These are phyloP conservation scores for Drosophila siamana DNA, from an alignment of 2,888 invertebrate species.

Conservation along the genomic window DNA sequence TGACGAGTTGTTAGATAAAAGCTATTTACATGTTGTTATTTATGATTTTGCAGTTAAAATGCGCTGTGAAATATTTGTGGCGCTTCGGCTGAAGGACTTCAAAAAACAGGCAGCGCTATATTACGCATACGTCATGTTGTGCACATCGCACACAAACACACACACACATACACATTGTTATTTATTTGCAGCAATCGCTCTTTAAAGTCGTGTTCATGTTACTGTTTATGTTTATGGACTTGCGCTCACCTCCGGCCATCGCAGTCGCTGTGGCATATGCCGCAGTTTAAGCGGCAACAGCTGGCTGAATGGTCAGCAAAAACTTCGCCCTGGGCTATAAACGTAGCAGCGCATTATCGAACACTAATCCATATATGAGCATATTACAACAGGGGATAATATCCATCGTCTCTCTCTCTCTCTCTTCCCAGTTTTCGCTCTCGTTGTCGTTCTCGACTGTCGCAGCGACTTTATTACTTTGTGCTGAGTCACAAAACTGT, in stretches of 20 bases:
- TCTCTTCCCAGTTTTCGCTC: background rate
- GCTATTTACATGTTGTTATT: slow-evolving; percentile 81
- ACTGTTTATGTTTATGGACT: slow-evolving; percentile 46
- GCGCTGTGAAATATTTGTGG: slow-evolving; percentile 69
- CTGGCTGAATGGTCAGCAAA: slow-evolving; percentile 50
- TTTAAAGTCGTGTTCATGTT: slow-evolving; percentile 47
- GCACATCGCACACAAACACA: slow-evolving; percentile 40
- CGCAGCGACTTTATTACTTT: slow-evolving; percentile 72
- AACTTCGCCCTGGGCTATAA: slow-evolving; percentile 25
- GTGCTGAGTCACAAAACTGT: slow-evolving; percentile 64
- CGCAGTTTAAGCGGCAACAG: slow-evolving; percentile 36
- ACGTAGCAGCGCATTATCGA: slow-evolving; percentile 61
- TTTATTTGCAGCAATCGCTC: slow-evolving; percentile 35
- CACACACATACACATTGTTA: slow-evolving; percentile 38
- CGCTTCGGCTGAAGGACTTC: slow-evolving; percentile 38
- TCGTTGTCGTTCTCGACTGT: background rate
- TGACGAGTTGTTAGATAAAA: slow-evolving; percentile 81
- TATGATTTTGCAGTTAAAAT: slow-evolving; percentile 80
- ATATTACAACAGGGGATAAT: slow-evolving; percentile 58
- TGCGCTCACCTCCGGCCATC: slow-evolving; percentile 33
- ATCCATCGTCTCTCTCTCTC: slow-evolving; percentile 12
- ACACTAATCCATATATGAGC: slow-evolving; percentile 73
- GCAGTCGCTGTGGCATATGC: slow-evolving; percentile 29
- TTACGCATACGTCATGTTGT: slow-evolving; percentile 65
- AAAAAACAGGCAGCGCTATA: slow-evolving; percentile 29